Base-by-base conservation (phyloP, 2,797 vertebrate species). In the Echiichthys vipera region DNA sequence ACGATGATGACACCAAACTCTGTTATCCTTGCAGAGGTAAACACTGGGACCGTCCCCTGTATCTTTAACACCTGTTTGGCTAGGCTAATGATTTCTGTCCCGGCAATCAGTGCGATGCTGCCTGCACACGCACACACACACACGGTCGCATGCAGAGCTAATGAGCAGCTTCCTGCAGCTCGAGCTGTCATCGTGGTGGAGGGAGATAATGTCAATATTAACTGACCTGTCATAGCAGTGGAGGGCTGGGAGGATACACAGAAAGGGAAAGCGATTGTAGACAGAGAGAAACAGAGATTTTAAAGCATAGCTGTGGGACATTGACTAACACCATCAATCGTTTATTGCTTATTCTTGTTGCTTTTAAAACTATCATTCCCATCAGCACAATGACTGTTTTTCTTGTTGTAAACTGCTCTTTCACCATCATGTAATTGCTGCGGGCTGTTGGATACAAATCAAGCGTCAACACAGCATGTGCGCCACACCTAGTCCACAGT, bases 191-290 rank as follows among this genome's bases (percentile, higher is more conserved):
- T 67, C 7, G 49, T 74, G 69, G 74, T 77, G 68, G 59, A 78
- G 71, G 65, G 75, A 88, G 88, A 85, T 91, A 87, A 91, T 90
- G 91, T 91, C 90, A 91, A 90, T 90, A 93, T 92, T 92, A 92
- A 92, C 88, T 84, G 89, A 90, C 88, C 83, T 91, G 91, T 87
- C 88, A 81, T 71, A 66, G 69, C 69, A n/a, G 65, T 65, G 74
- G 66, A 80, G 83, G 42, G 74, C 75, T 69, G 77, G 63, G 64
- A 72, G 69, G 68, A 81, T 32, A 24, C 64, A 55, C 81, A 88
- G 83, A 72, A 73, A 72, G 61, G 80, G 46, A 74, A 73, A 88
- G 78, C 73, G 78, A 57, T 25, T 77, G 51, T 78, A 74, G 68
- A 67, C 59, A 46, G 39, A 53, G 34, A 76, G 27, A 59, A 37